phyloP scores from a whole-genome alignment of 2,113 vertebrate genomes.

The Leuciscus idus region DNA sequence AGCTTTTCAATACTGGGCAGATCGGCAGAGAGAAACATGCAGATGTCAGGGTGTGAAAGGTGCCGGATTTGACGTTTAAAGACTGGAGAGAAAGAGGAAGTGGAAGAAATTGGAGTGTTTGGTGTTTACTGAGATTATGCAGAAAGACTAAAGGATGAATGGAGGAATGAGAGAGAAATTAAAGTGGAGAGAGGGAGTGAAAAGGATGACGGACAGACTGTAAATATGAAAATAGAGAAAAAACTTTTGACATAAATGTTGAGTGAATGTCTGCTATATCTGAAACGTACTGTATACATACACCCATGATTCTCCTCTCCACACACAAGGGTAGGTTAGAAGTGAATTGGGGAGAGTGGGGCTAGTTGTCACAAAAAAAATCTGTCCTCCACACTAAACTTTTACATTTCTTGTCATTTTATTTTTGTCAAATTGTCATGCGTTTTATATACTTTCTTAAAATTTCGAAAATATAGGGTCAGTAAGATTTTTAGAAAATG shows the following conservation, averaged over 20 bases:
- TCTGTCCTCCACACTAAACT: no score
- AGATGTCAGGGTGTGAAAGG: conserved; percentile 15
- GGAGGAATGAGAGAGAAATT: not conserved
- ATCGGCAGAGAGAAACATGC: conserved; percentile 29
- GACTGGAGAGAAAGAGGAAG: not conserved
- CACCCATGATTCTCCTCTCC: not conserved
- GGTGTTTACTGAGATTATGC: not conserved
- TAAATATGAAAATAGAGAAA: not conserved
- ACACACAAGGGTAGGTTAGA: not conserved
- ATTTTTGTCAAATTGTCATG: no score
- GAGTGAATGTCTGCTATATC: not conserved
- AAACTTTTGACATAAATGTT: not conserved
- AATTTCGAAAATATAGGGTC: no score
- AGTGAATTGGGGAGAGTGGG: not conserved
- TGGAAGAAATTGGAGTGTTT: not conserved
- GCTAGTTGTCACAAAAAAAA: not conserved
- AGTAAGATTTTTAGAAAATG: no score
- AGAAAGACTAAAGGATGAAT: not conserved
- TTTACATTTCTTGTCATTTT: no score
- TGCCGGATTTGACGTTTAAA: not conserved
- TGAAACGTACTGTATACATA: not conserved
- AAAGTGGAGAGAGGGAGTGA: not conserved
- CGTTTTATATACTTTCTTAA: no score
- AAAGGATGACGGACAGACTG: not conserved
- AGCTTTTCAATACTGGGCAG: not conserved